Base-by-base conservation (phyloP, 64 coral and sea anemone species). In the Montipora capricornis region DNA sequence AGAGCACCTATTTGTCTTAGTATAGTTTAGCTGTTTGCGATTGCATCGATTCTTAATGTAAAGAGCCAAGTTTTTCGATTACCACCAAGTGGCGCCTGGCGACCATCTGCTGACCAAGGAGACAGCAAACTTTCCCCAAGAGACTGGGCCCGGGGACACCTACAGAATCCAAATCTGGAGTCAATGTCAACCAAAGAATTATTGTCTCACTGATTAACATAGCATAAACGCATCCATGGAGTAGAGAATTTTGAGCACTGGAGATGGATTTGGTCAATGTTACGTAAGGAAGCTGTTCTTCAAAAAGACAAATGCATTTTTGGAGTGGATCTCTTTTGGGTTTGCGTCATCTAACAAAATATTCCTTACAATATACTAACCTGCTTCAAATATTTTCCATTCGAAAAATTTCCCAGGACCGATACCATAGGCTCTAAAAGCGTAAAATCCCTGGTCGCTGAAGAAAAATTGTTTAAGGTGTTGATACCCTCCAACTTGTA, bases 401-500 rank as follows among this genome's bases (percentile, higher is more conserved):
- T 10, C 13, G 16, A 91, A 68, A 62, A 20, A n/a, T 22, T 92
- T 92, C 5, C 81, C 81, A 13, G 67, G 11, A 7, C 90, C 81
- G 3, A 94, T 58, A 19, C 77, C 46, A 57, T 82, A 94, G 5
- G 93, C 87, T 24, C 75, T 80, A 24, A 74, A 89, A 12, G 80
- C 93, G 16, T 19, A 46, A 13, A 94, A 81, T 47, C 78, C 78
- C 4, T 51, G 20, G n/a, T 67, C 58, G 1, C 6, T 49, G 60
- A 64, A 89, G 57, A 17, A 52, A 94, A 94, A 62, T 94, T 93
- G 75, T 87, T 93, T 4, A 93, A 16, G 9, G 44, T 69, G 13
- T 83, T 93, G 44, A 93, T 87, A 17, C 78, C 79, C 19, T 94
- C 79, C 49, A 74, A 44, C 62, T 94, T 94, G 17, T 61, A 59